phyloP scores from a whole-genome alignment of 1,140 invertebrate species.

The Plutomurus gul region DNA sequence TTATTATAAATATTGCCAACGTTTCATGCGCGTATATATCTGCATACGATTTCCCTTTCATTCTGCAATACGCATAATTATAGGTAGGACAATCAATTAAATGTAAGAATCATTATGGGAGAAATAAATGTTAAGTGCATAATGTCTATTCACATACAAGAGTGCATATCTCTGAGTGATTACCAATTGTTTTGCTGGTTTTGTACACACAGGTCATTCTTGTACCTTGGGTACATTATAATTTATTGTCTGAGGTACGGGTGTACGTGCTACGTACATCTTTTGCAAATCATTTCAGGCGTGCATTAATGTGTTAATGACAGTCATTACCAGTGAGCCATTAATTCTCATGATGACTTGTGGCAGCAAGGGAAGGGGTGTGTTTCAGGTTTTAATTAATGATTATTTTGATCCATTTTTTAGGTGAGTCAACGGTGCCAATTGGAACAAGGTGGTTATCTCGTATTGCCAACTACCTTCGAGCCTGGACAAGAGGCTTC shows the following conservation, averaged over 20 bases:
- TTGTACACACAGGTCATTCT: not conserved
- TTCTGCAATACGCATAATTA: not conserved
- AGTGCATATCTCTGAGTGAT: too few species aligned
- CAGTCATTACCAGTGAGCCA: not conserved
- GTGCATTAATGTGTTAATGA: not conserved
- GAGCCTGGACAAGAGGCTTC: slow-evolving; percentile 86
- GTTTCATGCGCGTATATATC: not conserved
- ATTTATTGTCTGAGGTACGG: too few species aligned
- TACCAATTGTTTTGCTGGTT: not conserved
- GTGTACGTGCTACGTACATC: too few species aligned
- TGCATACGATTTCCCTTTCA: not conserved
- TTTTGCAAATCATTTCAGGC: too few species aligned
- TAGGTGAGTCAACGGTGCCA: slow-evolving; percentile 70
- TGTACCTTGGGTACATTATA: too few species aligned
- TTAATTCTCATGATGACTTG: not conserved
- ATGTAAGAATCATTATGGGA: not conserved
- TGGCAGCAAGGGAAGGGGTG: not conserved
- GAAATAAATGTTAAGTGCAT: not conserved
- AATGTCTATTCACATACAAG: not conserved
- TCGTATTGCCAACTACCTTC: slow-evolving; percentile 88
- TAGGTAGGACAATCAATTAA: not conserved
- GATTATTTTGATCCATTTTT: not conserved
- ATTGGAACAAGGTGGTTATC: slow-evolving; percentile 79
- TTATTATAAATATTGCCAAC: too few species aligned
- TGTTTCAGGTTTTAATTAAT: slow-evolving; percentile 10